Evolutionary conservation across 2,888 invertebrate species (phyloP).

Genomic region (Heliconius ethilla): DNA sequence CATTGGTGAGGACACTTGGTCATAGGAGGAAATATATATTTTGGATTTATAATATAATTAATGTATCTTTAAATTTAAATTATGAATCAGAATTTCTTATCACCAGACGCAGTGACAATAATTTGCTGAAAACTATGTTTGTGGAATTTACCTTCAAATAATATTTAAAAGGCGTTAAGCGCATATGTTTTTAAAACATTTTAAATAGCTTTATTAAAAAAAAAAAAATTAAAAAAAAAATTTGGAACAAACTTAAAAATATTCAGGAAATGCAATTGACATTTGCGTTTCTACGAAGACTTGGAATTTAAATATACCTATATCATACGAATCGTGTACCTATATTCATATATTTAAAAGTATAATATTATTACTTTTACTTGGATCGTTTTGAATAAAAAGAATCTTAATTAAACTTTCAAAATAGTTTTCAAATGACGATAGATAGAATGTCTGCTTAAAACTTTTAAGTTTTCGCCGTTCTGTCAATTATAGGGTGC

Average conservation of each 20-base stretch:
- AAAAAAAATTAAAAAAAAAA: too few relatives aligned
- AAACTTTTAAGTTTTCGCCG: neutral
- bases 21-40: constrained; percentile 70
- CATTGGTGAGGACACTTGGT: constrained; percentile 76
- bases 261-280: too few relatives aligned
- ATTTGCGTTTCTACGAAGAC: too few relatives aligned
- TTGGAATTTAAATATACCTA: too few relatives aligned
- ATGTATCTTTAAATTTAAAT: neutral
- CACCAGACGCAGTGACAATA: neutral
- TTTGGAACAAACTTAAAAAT: too few relatives aligned
- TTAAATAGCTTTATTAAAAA: too few relatives aligned
- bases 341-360: too few relatives aligned
- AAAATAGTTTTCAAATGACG: neutral
- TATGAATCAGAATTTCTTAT: neutral
- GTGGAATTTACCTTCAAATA: neutral
- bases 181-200: too few relatives aligned
- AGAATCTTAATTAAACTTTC: neutral
- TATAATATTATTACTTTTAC: too few relatives aligned
- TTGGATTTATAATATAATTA: constrained; percentile 16
- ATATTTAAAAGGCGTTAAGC: too few relatives aligned
- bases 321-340: too few relatives aligned
- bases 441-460: neutral
- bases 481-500: neutral
- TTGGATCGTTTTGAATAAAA: too few relatives aligned
- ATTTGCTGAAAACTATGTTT: neutral